A percentile compares a stretch with the other conserved stretches of the same genome.
phyloP scores from a whole-genome alignment of 2,113 vertebrate species.

The Axis porcinus region DNA sequence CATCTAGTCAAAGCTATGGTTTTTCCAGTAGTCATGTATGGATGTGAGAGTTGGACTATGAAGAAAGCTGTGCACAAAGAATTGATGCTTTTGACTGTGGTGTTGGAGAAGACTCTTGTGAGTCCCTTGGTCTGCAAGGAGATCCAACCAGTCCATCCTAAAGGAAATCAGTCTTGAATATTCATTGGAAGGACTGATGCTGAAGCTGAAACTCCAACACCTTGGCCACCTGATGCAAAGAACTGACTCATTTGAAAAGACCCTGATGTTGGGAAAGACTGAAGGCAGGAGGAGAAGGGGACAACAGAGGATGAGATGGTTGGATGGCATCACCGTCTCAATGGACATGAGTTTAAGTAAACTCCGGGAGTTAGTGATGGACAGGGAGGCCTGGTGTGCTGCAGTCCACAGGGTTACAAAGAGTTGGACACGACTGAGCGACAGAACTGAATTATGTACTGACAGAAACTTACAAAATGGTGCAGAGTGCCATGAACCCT shows the following conservation, averaged over 20 bases:
- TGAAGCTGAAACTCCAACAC: background rate
- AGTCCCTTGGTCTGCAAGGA: background rate
- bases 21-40: background rate
- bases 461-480: background rate
- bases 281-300: background rate
- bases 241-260: background rate
- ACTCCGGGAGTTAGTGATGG: background rate
- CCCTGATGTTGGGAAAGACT: background rate
- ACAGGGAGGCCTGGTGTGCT: background rate
- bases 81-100: background rate
- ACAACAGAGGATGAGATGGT: background rate
- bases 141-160: background rate
- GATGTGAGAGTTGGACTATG: background rate
- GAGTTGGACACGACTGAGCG: background rate
- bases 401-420: background rate
- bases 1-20: background rate
- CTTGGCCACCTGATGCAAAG: background rate
- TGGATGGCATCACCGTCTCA: background rate
- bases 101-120: background rate
- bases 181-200: background rate
- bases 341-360: background rate
- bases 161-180: background rate
- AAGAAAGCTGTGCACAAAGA: background rate
- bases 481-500: background rate
- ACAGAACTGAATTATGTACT: background rate